Base-by-base conservation (phyloP, 2,888 invertebrate species). In the Watsonalla binaria region DNA sequence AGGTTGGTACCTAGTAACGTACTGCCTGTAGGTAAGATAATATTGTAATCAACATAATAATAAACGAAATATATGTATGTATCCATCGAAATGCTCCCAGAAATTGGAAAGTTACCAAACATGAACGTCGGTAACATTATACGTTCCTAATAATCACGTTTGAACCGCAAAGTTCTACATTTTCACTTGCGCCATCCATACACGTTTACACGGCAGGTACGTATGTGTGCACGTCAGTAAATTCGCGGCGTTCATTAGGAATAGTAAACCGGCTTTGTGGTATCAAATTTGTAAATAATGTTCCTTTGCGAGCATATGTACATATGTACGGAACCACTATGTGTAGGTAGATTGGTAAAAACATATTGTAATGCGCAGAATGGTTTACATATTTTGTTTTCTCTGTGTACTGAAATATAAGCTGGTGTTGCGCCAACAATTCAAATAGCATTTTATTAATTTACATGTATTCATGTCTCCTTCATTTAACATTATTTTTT, bases 181-280 rank as follows among this genome's bases (percentile, higher is more conserved):
- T 72, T 67, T 68, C 72, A 57, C 59, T 64, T 53, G 50, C 55
- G 53, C 60, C 59, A 56, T 62, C 58, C 56, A 60, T 61, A 60
- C 60, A 65, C 65, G 58, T 59, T 57, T 58, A 52, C 60, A 66
- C 55, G 57, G 57, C 57, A 53, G 55, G 64, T 59, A 70, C 62
- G 57, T 59, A 60, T 65, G 56, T 57, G 53, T 42, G 45, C 45
- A 63, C 59, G 64, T 65, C 54, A 62, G 68, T 64, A 65, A 63
- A 71, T 69, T 75, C 65, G 66, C 68, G 68, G 71, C 66, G 77
- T 78, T 86, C 84, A 85, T 85, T 86, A 84, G 84, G 80, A 86
- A 85, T 81, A 80, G 82, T 82, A 86, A 80, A 83, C 82, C 83
- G 72, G 68, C 76, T 74, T 74, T 74, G 78, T 64, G 68, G 75